Percentiles rank a stretch among this genome's conserved stretches.
These are phyloP conservation scores for Tetraneura akinire DNA, from an alignment of 1,140 invertebrate genomes.

Conservation along the genomic window DNA sequence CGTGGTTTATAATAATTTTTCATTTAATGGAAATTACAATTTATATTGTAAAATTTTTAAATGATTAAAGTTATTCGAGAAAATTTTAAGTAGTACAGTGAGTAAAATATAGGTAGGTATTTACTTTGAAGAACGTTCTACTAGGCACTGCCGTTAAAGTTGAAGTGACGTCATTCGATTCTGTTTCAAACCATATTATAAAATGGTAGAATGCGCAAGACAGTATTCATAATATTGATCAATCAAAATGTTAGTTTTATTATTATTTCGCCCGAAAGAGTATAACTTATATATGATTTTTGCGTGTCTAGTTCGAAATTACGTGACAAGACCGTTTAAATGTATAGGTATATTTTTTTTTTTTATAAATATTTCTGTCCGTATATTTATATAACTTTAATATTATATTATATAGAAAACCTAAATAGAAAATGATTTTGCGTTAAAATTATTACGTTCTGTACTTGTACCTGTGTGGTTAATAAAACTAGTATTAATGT, in stretches of 20 bases:
- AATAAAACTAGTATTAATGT: too few relatives aligned
- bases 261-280: background rate
- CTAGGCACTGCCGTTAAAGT: conserved; percentile 11
- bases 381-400: background rate
- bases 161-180: background rate
- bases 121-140: background rate
- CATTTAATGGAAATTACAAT: too few relatives aligned
- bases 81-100: too few relatives aligned
- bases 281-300: conserved; percentile 18
- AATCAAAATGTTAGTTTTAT: conserved; percentile 26
- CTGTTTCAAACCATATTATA: background rate
- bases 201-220: conserved; percentile 24
- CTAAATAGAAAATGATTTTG: background rate
- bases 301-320: background rate
- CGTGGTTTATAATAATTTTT: too few relatives aligned
- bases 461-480: too few relatives aligned
- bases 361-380: background rate
- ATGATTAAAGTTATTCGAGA: too few relatives aligned
- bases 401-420: conserved; percentile 1
- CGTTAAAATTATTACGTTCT: too few relatives aligned
- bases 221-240: conserved; percentile 32
- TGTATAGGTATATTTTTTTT: background rate
- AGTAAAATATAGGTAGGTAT: too few relatives aligned
- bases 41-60: too few relatives aligned
- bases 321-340: conserved; percentile 28